A percentile compares a stretch with the other conserved stretches of the same genome.
phyloP scores from a whole-genome alignment of 2,888 invertebrate species.

The Euplagia quadripunctaria region DNA sequence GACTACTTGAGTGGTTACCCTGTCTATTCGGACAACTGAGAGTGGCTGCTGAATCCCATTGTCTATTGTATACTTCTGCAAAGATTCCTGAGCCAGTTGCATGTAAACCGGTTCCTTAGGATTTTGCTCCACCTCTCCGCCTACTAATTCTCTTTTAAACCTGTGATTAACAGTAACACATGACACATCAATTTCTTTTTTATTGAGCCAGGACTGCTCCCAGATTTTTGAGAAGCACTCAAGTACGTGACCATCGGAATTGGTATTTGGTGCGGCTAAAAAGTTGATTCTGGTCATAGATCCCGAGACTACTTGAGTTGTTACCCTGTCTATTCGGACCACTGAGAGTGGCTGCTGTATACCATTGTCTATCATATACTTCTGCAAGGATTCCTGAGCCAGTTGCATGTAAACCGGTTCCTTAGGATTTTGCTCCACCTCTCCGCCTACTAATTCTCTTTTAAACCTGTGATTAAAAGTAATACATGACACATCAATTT shows the following conservation, averaged over 20 bases:
- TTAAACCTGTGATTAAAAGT: background rate
- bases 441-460: background rate
- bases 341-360: background rate
- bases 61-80: background rate
- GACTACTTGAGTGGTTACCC: constrained; percentile 6
- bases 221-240: constrained; percentile 63
- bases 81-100: constrained; percentile 5
- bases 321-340: background rate
- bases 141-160: background rate
- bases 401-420: background rate
- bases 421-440: background rate
- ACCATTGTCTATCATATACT: background rate
- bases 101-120: background rate
- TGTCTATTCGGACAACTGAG: background rate
- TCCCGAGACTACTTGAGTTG: constrained; percentile 6
- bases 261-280: background rate
- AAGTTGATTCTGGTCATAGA: constrained; percentile 3
- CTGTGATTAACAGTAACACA: background rate
- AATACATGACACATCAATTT: constrained; percentile 8
- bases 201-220: constrained; percentile 56
- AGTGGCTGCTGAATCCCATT: background rate
- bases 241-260: background rate
- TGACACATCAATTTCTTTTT: background rate
- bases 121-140: background rate
- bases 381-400: constrained; percentile 7